Evolutionary conservation across 2,797 vertebrate genomes (phyloP).

Genomic region (Heliangelus exortis): DNA sequence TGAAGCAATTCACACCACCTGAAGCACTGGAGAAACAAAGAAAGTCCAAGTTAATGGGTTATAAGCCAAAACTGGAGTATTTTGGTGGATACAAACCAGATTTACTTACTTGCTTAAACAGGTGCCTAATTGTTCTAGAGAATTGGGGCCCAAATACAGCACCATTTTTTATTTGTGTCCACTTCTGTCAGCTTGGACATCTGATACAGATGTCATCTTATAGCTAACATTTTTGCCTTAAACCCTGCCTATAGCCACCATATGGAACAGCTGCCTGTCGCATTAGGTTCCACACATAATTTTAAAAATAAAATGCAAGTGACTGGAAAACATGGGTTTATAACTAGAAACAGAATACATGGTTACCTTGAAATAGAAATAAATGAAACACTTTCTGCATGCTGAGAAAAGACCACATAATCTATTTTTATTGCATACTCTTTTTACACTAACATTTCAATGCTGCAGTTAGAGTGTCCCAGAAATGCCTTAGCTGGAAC

Average conservation of each 20-base stretch:
- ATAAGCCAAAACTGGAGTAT: conserved; percentile 37
- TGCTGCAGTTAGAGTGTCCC: background rate
- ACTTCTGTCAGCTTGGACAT: conserved; percentile 41
- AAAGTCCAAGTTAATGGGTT: background rate
- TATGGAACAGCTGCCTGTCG: conserved; percentile 54
- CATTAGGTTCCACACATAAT: conserved; percentile 38
- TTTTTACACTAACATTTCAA: background rate
- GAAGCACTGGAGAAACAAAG: conserved; percentile 14
- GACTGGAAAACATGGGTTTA: conserved; percentile 10
- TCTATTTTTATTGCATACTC: background rate
- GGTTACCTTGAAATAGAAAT: conserved; percentile 53
- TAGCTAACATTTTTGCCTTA: conserved; percentile 51
- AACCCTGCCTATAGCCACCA: conserved; percentile 18
- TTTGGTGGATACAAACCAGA: conserved; percentile 48
- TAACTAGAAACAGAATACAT: conserved; percentile 47
- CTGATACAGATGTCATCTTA: conserved; percentile 48
- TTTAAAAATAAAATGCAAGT: conserved; percentile 65
- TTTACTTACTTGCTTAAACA: conserved; percentile 45
- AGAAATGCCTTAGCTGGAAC: conserved; percentile 2
- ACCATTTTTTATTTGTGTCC: conserved; percentile 37
- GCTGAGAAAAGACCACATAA: conserved; percentile 31
- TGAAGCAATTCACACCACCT: conserved; percentile 29
- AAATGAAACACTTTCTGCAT: conserved; percentile 29
- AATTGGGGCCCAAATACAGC: background rate
- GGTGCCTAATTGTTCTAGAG: conserved; percentile 25